Percentiles rank a stretch among this genome's conserved stretches.
phyloP scores from a whole-genome alignment of 2,888 invertebrate genomes.

The Sminthurinus aureus region DNA sequence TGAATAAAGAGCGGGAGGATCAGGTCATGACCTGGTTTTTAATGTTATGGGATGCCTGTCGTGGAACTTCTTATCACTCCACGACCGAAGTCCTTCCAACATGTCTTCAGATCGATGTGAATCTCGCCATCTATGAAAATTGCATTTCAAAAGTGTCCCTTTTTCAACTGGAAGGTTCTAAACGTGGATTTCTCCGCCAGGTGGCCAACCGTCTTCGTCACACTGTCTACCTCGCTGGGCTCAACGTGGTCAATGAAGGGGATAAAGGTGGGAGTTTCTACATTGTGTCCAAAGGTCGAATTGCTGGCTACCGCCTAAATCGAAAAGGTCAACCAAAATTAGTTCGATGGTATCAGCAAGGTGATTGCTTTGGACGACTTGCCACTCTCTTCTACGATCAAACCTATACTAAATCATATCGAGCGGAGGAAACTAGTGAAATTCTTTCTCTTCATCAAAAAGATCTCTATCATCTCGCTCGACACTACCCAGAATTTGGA shows the following conservation, averaged over 20 bases:
- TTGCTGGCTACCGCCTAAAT: conserved; percentile 47
- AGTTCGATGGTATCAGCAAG: conserved; percentile 45
- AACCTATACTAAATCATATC: conserved; percentile 51
- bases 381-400: conserved; percentile 50
- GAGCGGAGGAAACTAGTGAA: conserved; percentile 52
- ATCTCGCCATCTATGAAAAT: conserved; percentile 42
- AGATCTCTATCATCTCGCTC: conserved; percentile 35
- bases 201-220: conserved; percentile 45
- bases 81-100: conserved; percentile 46
- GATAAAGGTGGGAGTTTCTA: conserved; percentile 51
- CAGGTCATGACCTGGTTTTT: conserved; percentile 53
- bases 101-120: conserved; percentile 51
- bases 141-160: conserved; percentile 10
- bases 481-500: conserved; percentile 29
- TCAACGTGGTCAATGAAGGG: conserved; percentile 52
- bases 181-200: conserved; percentile 45
- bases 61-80: conserved; percentile 51
- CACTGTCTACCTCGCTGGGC: conserved; percentile 50
- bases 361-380: conserved; percentile 52
- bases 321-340: conserved; percentile 40
- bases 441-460: conserved; percentile 48
- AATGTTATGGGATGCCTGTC: conserved; percentile 49
- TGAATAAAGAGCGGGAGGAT: conserved; percentile 45
- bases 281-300: conserved; percentile 53
- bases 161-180: conserved; percentile 23